These are phyloP conservation scores for Geodia barretti DNA, from an alignment of 37 sponge, comb jelly and placozoan species.

Conservation along the genomic window DNA sequence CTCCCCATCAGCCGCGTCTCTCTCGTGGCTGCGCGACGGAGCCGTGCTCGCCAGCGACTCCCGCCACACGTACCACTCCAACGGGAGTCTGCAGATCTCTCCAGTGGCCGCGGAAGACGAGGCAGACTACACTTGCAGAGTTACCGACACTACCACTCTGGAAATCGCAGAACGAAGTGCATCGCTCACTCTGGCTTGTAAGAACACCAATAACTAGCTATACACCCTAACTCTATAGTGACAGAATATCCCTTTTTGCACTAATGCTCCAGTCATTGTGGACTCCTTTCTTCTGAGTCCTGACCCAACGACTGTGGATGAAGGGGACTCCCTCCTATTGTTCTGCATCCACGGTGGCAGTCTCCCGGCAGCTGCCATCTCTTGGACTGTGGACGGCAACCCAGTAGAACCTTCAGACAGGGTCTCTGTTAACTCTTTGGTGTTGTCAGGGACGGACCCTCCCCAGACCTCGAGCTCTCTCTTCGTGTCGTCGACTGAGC, in stretches of 20 bases:
- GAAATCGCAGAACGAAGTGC: conserved; percentile 16
- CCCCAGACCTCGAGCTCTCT: conserved; percentile 57
- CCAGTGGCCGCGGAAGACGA: conserved; percentile 44
- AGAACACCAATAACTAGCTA: conserved; percentile 7
- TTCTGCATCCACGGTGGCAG: conserved; percentile 73
- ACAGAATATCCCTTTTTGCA: not conserved
- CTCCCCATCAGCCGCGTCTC: conserved; percentile 31
- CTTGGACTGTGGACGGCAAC: conserved; percentile 40
- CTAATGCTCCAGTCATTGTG: conserved; percentile 27
- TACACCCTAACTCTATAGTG: not conserved
- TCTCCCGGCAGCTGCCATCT: conserved; percentile 56
- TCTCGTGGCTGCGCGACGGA: conserved; percentile 45
- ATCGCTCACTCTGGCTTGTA: conserved; percentile 66
- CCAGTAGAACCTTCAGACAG: conserved; percentile 7
- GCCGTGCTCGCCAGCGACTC: conserved; percentile 16
- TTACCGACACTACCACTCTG: conserved; percentile 19
- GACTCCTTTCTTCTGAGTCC: conserved; percentile 36
- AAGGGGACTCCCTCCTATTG: conserved; percentile 20
- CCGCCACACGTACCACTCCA: conserved; percentile 21
- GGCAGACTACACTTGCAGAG: conserved; percentile 56
- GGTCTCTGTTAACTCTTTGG: conserved; percentile 8
- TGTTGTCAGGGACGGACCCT: conserved; percentile 16
- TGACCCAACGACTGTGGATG: conserved; percentile 33
- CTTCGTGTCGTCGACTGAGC: not conserved
- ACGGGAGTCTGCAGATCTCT: conserved; percentile 36